These are phyloP conservation scores for Dolichopus griseipennis DNA, from an alignment of 2,888 invertebrate species.

Conservation along the genomic window DNA sequence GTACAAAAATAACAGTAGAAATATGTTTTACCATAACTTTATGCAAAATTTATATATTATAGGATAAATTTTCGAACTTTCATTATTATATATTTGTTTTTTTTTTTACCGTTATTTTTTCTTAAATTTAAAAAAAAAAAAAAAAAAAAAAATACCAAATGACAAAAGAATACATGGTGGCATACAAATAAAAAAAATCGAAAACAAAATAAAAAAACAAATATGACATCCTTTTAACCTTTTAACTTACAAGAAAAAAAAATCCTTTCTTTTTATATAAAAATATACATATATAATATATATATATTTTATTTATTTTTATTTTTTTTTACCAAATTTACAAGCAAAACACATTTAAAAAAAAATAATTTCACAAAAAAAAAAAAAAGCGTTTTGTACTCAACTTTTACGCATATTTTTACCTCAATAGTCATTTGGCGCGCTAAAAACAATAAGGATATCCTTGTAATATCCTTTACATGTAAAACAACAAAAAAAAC, in stretches of 20 bases:
- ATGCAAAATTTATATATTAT: neutral
- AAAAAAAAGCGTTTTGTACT: neutral
- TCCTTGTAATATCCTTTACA: neutral
- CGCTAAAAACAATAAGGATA: conserved; percentile 2
- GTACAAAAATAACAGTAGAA: neutral
- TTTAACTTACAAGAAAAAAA: neutral
- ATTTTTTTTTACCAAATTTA: neutral
- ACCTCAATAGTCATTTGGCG: neutral
- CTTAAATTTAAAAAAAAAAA: neutral
- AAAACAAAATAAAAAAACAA: too few relatives aligned
- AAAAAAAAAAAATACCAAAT: neutral
- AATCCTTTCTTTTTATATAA: neutral
- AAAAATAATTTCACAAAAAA: neutral
- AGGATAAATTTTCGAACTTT: neutral
- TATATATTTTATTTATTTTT: too few relatives aligned
- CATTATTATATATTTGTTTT: neutral
- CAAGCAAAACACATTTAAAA: conserved; percentile 6
- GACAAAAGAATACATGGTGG: neutral
- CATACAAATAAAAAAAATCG: neutral
- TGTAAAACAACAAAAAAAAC: neutral
- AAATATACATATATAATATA: too few relatives aligned
- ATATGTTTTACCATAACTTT: neutral
- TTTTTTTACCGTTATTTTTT: neutral
- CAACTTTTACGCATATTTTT: neutral
- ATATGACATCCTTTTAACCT: conserved; percentile 6